Base-by-base conservation (phyloP, 2,797 vertebrate species). In the Enteromius mattozi region DNA sequence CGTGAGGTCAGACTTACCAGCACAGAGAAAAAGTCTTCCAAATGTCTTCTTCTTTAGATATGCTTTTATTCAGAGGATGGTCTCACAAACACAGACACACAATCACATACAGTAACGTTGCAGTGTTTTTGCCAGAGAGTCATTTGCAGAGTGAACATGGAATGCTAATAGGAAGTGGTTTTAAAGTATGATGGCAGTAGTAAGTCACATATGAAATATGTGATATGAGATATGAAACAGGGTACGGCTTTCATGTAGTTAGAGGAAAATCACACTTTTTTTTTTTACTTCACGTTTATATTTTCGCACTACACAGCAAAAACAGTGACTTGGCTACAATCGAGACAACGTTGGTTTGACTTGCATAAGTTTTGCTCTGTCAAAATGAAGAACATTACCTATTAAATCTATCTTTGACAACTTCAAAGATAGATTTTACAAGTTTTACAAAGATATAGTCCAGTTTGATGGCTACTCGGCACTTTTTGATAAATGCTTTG, bases 1-100 rank as follows among this genome's bases (percentile, higher is more conserved):
- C 91, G 93, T 82, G 94, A 95, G 88, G 94, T 96, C 87, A 95
- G 91, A 90, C 92, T 96, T 87, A 94, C 94, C 65, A 94, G 87
- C 12, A 77, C 92, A 81, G 91, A 93, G 90, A 95, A 95, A 86
- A 95, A 94, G 74, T 68, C 94, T 14, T 95, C 95, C 87, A 96
- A 95, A 90, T 96, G 95, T 88, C 83, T 87, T 80, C 89, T 96
- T 49, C 91, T 96, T 65, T 96, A 95, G 91, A 89, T 13, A 2
- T 8, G 17, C 30, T 69, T 65, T 56, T 65, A 51, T 78, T 78
- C 59, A 49, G 30, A 56, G 27, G 30, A 81, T 10, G 14, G 56
- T 3, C 61, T 78, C 68, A 45, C 21, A 75, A 63, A 59, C 47
- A 45, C 83, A 66, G 56, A 37, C 21, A n/a, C 83, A 37, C 76